Evolutionary conservation across 2,797 vertebrate species (phyloP).

Genomic region (Leptoclinus maculatus): DNA sequence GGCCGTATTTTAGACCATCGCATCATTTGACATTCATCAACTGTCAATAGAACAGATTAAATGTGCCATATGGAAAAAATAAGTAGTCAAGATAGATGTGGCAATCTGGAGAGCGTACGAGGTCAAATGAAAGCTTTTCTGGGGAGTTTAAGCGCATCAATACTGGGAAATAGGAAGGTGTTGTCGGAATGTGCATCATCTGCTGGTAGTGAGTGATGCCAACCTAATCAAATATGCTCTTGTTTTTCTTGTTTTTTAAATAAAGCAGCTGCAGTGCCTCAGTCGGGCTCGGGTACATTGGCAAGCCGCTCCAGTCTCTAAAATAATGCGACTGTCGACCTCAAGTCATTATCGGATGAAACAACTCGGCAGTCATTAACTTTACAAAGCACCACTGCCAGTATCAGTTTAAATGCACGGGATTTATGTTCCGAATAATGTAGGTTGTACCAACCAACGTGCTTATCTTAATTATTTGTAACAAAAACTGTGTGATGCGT

Average conservation of each 20-base stretch:
- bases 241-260: background rate
- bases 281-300: background rate
- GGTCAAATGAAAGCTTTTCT: background rate
- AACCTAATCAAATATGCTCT: background rate
- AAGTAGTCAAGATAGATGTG: background rate
- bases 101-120: background rate
- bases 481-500: background rate
- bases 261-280: background rate
- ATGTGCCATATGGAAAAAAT: background rate
- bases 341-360: conserved; percentile 4
- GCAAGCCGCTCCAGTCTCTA: background rate
- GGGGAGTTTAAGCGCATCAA: background rate
- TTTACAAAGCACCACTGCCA: conserved; percentile 4
- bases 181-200: background rate
- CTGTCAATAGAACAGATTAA: background rate
- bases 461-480: background rate
- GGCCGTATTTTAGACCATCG: background rate
- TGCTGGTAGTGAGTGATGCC: background rate
- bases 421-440: background rate
- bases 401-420: background rate
- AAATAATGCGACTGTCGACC: conserved; percentile 15
- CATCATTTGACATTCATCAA: background rate
- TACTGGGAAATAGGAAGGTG: background rate
- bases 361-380: background rate
- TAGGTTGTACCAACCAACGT: too few species aligned